phyloP scores from a whole-genome alignment of 2,113 vertebrate genomes.

The Aramus guarauna region DNA sequence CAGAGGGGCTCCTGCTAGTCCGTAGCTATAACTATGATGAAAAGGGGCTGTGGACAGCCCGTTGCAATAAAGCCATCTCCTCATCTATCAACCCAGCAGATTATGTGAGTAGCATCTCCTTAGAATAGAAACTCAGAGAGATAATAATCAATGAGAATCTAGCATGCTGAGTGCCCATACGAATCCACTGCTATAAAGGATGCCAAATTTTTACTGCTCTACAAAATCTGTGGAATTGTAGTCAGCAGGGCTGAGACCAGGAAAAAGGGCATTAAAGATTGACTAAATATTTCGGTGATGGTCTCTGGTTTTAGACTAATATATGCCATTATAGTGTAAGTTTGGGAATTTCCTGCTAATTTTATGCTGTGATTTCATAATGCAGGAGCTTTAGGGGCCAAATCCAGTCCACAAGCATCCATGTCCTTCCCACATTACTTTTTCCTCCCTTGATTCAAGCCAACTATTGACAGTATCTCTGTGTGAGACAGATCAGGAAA shows the following conservation, averaged over 20 bases:
- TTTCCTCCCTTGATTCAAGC: neutral
- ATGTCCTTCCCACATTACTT: neutral
- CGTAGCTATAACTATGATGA: constrained; percentile 71
- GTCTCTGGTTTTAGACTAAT: neutral
- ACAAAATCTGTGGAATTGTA: neutral
- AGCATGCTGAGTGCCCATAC: neutral
- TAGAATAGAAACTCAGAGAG: constrained; percentile 41
- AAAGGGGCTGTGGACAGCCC: constrained; percentile 53
- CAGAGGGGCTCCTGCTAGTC: constrained; percentile 68
- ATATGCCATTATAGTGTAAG: neutral
- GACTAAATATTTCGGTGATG: neutral
- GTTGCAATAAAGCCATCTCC: constrained; percentile 55
- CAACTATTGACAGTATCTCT: neutral
- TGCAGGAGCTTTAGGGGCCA: neutral
- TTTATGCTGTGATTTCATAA: neutral
- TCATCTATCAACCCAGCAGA: constrained; percentile 69
- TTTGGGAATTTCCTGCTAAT: neutral
- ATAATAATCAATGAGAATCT: neutral
- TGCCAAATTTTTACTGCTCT: neutral
- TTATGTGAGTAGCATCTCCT: constrained; percentile 46
- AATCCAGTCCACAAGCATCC: neutral
- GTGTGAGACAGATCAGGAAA: neutral
- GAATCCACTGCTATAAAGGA: neutral
- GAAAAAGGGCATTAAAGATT: neutral
- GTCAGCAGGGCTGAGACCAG: neutral